These are phyloP conservation scores for Forpus xanthops DNA, from an alignment of 2,797 vertebrate species.

Conservation along the genomic window DNA sequence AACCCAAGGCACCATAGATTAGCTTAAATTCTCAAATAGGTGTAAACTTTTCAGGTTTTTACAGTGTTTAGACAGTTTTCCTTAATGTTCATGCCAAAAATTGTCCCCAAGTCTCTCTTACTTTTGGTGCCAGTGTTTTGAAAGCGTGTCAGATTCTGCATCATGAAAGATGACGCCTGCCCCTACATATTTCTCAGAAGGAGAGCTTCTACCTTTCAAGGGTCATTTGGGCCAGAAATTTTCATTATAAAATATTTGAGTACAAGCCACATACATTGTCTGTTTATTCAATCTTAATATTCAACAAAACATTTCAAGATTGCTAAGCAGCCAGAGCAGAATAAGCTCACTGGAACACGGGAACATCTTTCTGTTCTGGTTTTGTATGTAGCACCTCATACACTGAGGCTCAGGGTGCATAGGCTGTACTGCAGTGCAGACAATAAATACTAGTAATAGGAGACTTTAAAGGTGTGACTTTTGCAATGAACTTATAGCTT, in stretches of 20 bases:
- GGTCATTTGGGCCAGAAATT: conserved; percentile 46
- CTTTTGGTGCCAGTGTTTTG: neutral
- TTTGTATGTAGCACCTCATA: conserved; percentile 32
- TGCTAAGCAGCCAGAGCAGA: conserved; percentile 25
- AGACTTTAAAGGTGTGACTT: neutral
- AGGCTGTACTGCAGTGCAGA: neutral
- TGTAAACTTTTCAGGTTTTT: conserved; percentile 3
- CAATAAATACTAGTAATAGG: neutral
- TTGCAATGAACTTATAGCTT: neutral
- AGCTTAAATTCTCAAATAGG: conserved; percentile 17
- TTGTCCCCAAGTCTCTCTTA: neutral
- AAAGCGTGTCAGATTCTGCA: neutral
- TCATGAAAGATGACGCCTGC: neutral
- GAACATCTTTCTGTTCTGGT: conserved; percentile 7
- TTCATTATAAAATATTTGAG: conserved; percentile 70
- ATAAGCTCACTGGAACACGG: conserved; percentile 14
- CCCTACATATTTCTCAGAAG: neutral
- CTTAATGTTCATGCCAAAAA: neutral
- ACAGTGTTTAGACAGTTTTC: neutral
- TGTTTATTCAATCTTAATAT: conserved; percentile 56
- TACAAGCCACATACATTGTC: conserved; percentile 39
- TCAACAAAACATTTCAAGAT: conserved; percentile 47
- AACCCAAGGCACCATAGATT: neutral
- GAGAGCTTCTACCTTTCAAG: conserved; percentile 50
- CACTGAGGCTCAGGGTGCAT: neutral